phyloP scores from a whole-genome alignment of 2,888 invertebrate species.

The Perdita meconis region DNA sequence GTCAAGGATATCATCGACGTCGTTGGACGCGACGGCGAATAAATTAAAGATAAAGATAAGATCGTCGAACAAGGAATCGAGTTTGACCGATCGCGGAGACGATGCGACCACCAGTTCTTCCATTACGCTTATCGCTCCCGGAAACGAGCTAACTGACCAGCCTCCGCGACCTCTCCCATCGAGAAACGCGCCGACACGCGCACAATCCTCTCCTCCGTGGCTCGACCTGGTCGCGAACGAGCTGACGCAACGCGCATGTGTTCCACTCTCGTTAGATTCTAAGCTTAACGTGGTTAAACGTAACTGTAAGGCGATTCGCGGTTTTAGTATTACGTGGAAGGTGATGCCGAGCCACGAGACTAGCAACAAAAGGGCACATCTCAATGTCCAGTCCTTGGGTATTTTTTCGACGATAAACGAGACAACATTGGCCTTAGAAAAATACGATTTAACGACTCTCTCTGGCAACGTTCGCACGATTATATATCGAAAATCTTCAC shows the following conservation, averaged over 20 bases:
- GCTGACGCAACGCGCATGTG: slow-evolving; percentile 84
- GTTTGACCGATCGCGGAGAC: slow-evolving; percentile 69
- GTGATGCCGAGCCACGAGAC: slow-evolving; percentile 53
- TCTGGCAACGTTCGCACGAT: too few relatives aligned
- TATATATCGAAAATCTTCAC: too few relatives aligned
- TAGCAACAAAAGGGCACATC: slow-evolving; percentile 54
- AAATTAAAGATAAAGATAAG: slow-evolving; percentile 26
- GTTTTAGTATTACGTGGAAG: slow-evolving; percentile 55
- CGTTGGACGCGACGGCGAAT: slow-evolving; percentile 31
- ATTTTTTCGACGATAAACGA: slow-evolving; percentile 26
- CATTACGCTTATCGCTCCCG: slow-evolving; percentile 84
- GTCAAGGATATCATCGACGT: slow-evolving; percentile 31
- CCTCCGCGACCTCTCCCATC: slow-evolving; percentile 77
- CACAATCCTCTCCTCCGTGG: slow-evolving; percentile 74
- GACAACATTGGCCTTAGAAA: slow-evolving; percentile 23
- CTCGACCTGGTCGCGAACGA: slow-evolving; percentile 80
- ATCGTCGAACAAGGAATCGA: slow-evolving; percentile 44
- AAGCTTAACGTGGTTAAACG: slow-evolving; percentile 76
- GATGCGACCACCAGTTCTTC: slow-evolving; percentile 81
- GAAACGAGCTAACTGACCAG: slow-evolving; percentile 81
- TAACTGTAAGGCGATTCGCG: slow-evolving; percentile 52
- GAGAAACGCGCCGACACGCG: slow-evolving; percentile 73
- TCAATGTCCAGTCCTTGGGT: slow-evolving; percentile 33
- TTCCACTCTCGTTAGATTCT: slow-evolving; percentile 83
- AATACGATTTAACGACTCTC: slow-evolving; percentile 20